Evolutionary conservation across 2,797 vertebrate species (phyloP), one percentile per base, ranked within the genome.

Genomic region (Dryobates pubescens): DNA sequence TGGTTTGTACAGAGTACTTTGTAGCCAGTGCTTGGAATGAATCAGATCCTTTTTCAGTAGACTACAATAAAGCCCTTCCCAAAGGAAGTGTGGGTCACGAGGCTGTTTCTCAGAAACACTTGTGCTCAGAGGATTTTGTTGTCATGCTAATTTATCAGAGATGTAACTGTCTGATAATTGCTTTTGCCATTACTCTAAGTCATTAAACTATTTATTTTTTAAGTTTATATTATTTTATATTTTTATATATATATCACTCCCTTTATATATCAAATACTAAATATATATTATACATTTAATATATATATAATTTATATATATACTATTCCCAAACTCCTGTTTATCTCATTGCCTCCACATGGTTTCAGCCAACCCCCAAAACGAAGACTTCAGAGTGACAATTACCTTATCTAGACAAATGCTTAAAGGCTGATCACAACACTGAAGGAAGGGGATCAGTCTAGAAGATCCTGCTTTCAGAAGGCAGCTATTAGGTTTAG

Each of bases 1-100:
- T 79, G 70, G 58, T 54, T 90, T 75, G 10, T 76, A 15, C 38
- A 26, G 59, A 26, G 88, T 61, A 38, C 64, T 88, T 89, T 82
- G 45, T 90, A 41, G 69, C 83, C 45, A 9, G 68, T 27, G 76
- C 79, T 89, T 59, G 69, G 80, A 86, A 82, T 80, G 90, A 94
- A 83, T 92, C 75, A 57, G 69, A n/a, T 74, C 47, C 56, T 80
- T 84, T 94, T 82, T 49, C 0, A 2, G 30, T 20, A 68, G 29
- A 65, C 38, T 59, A 73, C 68, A 84, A 38, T 72, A 49, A 65
- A 84, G 58, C 13, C 62, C 62, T 92, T 86, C 79, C 45, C 61
- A 80, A 49, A 78, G 82, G 89, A 96, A 95, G 82, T 58, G 14
- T 34, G 51, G 85, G 78, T 91, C 92, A 92, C 2, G 45, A 69